Percentiles rank a stretch among this genome's conserved stretches.
These are phyloP conservation scores for Stegostoma tigrinum DNA, from an alignment of 2,113 vertebrate genomes.

Conservation along the genomic window DNA sequence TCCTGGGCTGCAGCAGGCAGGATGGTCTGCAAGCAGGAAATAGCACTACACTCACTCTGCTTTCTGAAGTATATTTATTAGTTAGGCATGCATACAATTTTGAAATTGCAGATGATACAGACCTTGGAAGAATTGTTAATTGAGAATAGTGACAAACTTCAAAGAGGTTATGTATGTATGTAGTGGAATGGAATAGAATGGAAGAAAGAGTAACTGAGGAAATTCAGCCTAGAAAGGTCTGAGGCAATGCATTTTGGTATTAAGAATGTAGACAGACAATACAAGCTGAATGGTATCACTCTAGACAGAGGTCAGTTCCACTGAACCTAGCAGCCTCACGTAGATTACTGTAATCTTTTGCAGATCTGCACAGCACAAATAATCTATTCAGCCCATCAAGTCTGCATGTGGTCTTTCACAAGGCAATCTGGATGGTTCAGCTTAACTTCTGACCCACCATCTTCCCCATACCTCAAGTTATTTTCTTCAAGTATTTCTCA, in stretches of 20 bases:
- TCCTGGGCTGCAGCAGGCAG: conserved; percentile 96
- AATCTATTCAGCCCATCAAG: not conserved
- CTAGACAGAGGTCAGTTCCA: too few relatives aligned
- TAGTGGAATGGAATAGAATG: not conserved
- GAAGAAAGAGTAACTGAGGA: not conserved
- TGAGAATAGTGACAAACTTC: not conserved
- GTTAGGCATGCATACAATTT: not conserved
- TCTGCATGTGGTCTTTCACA: not conserved
- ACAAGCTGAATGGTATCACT: not conserved
- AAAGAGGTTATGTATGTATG: not conserved
- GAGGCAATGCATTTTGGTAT: not conserved
- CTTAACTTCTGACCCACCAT: too few relatives aligned
- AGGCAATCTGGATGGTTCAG: not conserved
- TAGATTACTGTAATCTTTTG: not conserved
- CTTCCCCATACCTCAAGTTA: not conserved
- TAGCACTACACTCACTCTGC: not conserved
- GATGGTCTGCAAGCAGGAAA: conserved; percentile 71
- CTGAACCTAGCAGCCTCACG: too few relatives aligned
- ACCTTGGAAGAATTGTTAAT: not conserved
- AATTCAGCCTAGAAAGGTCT: not conserved
- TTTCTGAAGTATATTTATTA: not conserved
- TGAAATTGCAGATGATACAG: not conserved
- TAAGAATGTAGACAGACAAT: not conserved
- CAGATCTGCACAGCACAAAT: not conserved
- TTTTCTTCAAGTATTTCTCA: not conserved